Conservation (phyloP, 2,113 vertebrate species). For the Lampris incognitus region DNA sequence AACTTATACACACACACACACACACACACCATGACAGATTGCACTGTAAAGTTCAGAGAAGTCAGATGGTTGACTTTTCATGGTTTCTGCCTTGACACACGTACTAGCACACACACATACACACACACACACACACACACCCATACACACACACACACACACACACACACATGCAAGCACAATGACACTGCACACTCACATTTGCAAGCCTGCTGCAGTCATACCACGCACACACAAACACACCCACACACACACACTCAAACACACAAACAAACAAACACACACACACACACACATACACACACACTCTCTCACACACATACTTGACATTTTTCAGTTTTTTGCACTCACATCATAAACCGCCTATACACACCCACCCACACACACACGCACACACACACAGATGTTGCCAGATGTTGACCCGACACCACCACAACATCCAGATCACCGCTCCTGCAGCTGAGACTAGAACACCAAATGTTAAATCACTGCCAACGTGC, state of each 20-base stretch:
- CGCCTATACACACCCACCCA: background rate
- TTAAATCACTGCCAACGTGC: too few species aligned
- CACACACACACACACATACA: background rate
- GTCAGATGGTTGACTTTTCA: conserved; percentile 48
- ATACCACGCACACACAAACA: too few species aligned
- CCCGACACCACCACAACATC: too few species aligned
- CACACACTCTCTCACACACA: too few species aligned
- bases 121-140: conserved; percentile 24
- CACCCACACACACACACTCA: too few species aligned
- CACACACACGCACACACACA: conserved; percentile 4
- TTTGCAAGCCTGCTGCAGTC: background rate
- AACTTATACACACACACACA: conserved; percentile 2
- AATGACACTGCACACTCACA: background rate
- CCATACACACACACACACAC: too few species aligned
- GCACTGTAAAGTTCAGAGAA: conserved; percentile 40
- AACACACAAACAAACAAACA: background rate
- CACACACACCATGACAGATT: conserved; percentile 30
- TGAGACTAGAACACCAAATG: too few species aligned
- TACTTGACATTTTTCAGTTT: too few species aligned
- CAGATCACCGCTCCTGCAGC: too few species aligned
- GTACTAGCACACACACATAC: conserved; percentile 1
- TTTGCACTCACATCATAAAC: too few species aligned
- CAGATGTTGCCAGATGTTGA: background rate
- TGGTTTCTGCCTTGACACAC: conserved; percentile 10
- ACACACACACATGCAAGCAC: background rate